Percentiles rank a stretch among this genome's conserved stretches.
These are phyloP conservation scores for Diarsia mendica DNA, from an alignment of 2,888 invertebrate genomes.

Conservation along the genomic window DNA sequence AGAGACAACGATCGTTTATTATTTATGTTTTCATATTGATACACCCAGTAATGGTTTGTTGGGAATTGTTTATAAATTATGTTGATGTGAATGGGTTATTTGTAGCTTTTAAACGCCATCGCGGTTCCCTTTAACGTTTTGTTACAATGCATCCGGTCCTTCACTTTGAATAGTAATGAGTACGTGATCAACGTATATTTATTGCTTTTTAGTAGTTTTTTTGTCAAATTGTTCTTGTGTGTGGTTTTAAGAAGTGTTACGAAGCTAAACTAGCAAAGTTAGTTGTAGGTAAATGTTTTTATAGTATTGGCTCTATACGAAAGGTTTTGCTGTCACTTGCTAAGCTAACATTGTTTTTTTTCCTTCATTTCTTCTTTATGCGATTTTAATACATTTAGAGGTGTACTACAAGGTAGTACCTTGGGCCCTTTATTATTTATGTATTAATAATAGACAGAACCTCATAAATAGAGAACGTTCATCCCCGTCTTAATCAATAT, in stretches of 20 bases:
- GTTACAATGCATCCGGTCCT: slow-evolving; percentile 77
- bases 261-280: no score
- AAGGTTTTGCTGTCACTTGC: no score
- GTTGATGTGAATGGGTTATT: slow-evolving; percentile 78
- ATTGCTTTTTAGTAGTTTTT: slow-evolving; percentile 53
- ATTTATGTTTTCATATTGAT: slow-evolving; percentile 74
- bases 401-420: no score
- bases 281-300: no score
- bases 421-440: neutral
- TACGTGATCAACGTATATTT: slow-evolving; percentile 71
- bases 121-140: slow-evolving; percentile 72
- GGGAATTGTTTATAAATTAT: slow-evolving; percentile 79
- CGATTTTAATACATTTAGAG: no score
- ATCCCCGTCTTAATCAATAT: slow-evolving; percentile 6
- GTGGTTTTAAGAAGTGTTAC: no score
- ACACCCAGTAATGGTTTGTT: slow-evolving; percentile 69
- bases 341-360: no score
- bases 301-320: no score
- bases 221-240: slow-evolving; percentile 34
- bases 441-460: neutral
- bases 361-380: no score
- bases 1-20: slow-evolving; percentile 70
- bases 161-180: slow-evolving; percentile 76
- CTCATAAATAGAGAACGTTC: neutral
- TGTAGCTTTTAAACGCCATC: slow-evolving; percentile 77